Conservation (phyloP, 2,888 invertebrate genomes). For the Eupithecia insigniata region DNA sequence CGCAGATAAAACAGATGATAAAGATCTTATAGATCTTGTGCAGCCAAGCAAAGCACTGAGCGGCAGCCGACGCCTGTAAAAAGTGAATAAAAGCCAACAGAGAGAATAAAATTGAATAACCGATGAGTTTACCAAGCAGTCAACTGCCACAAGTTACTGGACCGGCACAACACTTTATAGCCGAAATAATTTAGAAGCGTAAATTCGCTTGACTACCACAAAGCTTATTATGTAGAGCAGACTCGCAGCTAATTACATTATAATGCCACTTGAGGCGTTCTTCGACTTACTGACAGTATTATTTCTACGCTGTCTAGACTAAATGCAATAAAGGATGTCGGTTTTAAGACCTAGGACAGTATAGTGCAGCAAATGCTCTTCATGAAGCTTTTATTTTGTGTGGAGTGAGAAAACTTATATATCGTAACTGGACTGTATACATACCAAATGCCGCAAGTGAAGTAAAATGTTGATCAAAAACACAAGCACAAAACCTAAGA, state of each 20-base stretch:
- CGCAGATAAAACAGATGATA: conserved; percentile 1
- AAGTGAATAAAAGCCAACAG: conserved; percentile 1
- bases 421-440: conserved; percentile 1
- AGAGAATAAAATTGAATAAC: background rate
- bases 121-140: conserved; percentile 9
- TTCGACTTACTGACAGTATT: conserved; percentile 41
- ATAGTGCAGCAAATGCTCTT: conserved; percentile 6
- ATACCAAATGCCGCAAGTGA: conserved; percentile 17
- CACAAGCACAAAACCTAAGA: conserved; percentile 10
- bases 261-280: conserved; percentile 29
- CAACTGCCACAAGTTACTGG: conserved; percentile 1
- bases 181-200: conserved; percentile 9
- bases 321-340: conserved; percentile 44
- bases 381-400: conserved; percentile 15
- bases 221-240: conserved; percentile 12
- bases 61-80: background rate
- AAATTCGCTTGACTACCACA: conserved; percentile 17
- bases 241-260: conserved; percentile 38
- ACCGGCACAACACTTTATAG: conserved; percentile 4
- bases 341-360: conserved; percentile 24
- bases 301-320: conserved; percentile 44
- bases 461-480: conserved; percentile 2
- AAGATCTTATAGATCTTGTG: conserved; percentile 5
- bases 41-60: conserved; percentile 3
- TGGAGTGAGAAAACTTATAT: background rate